These are phyloP conservation scores for Agriopis aurantiaria DNA, from an alignment of 2,888 invertebrate genomes.

Conservation along the genomic window DNA sequence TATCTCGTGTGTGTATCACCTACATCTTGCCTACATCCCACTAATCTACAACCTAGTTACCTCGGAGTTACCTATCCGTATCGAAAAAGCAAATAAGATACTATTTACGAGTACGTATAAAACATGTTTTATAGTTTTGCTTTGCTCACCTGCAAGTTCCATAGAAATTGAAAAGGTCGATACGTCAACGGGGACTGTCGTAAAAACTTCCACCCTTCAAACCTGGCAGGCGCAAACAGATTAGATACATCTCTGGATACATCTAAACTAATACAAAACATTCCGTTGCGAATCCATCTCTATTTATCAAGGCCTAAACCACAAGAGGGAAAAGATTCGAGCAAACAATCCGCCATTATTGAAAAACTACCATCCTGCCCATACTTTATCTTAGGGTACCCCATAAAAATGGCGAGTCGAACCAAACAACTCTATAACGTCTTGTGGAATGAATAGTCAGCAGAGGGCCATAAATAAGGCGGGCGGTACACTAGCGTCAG, in stretches of 20 bases:
- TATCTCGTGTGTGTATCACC: too few relatives aligned
- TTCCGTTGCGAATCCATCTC: constrained; percentile 39
- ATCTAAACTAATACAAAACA: constrained; percentile 39
- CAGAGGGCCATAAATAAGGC: constrained; percentile 72
- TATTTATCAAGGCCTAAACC: constrained; percentile 47
- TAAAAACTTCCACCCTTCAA: constrained; percentile 29
- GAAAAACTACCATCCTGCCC: constrained; percentile 47
- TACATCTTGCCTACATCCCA: too few relatives aligned
- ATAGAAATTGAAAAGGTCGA: constrained; percentile 20
- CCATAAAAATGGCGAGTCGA: constrained; percentile 66
- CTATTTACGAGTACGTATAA: not conserved
- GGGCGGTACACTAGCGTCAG: constrained; percentile 69
- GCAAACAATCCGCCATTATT: constrained; percentile 51
- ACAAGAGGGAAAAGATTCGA: constrained; percentile 45
- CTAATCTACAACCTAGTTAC: too few relatives aligned
- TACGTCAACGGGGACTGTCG: constrained; percentile 15
- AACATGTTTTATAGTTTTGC: constrained; percentile 14
- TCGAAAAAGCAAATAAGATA: not conserved
- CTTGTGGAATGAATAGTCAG: constrained; percentile 75
- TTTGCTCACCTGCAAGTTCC: constrained; percentile 5
- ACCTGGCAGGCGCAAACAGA: constrained; percentile 24
- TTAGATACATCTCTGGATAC: constrained; percentile 31
- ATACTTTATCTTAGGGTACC: constrained; percentile 57
- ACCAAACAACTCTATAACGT: constrained; percentile 70
- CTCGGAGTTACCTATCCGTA: not conserved